Conservation (phyloP, 2,113 vertebrate genomes). For the Terrapene triunguis region DNA sequence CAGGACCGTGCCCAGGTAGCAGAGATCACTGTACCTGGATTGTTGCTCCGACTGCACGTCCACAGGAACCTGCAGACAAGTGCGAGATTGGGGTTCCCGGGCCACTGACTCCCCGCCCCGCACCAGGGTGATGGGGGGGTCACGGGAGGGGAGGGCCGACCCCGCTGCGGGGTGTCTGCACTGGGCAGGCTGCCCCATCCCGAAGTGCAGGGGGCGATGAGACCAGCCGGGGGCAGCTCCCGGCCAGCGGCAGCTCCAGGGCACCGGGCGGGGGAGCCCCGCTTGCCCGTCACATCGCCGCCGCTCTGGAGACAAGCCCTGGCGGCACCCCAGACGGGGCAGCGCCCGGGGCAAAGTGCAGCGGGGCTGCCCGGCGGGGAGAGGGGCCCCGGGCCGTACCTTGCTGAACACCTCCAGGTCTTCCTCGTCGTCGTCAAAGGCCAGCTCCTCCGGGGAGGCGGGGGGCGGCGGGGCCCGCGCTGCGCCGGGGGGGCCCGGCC, state of each 20-base stretch:
- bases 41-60: too few relatives aligned
- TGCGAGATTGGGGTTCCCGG: neutral
- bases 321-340: too few relatives aligned
- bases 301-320: neutral
- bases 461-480: constrained; percentile 3
- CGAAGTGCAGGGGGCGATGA: neutral
- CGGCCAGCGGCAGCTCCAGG: too few relatives aligned
- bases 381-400: constrained; percentile 62
- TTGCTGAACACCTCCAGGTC: constrained; percentile 86
- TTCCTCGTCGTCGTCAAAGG: constrained; percentile 79
- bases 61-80: neutral
- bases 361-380: neutral
- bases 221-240: too few relatives aligned
- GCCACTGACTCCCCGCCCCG: neutral
- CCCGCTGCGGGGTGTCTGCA: too few relatives aligned
- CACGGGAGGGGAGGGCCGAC: neutral
- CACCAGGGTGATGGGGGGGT: neutral
- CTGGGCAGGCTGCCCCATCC: too few relatives aligned
- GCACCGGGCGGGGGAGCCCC: neutral
- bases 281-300: neutral
- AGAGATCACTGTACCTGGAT: neutral
- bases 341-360: neutral
- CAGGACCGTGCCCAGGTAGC: neutral
- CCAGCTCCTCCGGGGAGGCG: constrained; percentile 66
- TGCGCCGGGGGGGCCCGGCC: neutral